Evolutionary conservation across 2,797 vertebrate species (phyloP), one percentile per base, ranked within the genome.

Genomic region (Apogon talboti): DNA sequence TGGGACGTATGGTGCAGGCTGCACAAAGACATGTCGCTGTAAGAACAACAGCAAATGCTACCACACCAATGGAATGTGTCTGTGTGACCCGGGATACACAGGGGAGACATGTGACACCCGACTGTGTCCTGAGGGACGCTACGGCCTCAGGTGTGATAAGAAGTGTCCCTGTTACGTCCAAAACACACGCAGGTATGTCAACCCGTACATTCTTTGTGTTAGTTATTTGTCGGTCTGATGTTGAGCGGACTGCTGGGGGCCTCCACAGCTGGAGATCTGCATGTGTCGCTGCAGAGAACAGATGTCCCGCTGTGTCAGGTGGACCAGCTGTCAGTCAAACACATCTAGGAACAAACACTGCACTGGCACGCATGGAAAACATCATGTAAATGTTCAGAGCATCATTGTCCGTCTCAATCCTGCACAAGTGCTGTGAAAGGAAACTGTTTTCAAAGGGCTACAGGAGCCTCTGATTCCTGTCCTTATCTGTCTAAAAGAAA

Each of bases 21-120:
- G 98, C 69, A 81, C 92, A 0, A 92, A 96, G 88, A 89, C 64
- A 4, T 99, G 98, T 73, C 91, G 66, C 45, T 99, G 98, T 65
- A 66, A 91, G 81, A 97, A 98, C 15, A 93, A 95, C 28, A 93
- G 93, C 14, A 94, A 95, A 63, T 99, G 98, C 54, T 95, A 95
- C 87, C 96, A 98, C 12, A 93, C 96, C 82, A 97, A 92, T 0
- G 98, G 97, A 0, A 81, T 92, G 0, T 99, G 98, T 71, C 75
- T 95, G 46, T 99, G 98, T 16, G 96, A 98, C 77, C 92, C 93
- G 0, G 97, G 98, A 7, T 98, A 94, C 86, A 94, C 92, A 0
- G 98, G 98, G 0, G 90, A 94, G 55, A 88, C 15, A 16, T 99
- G 98, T 2, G 95, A 96, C 63, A 90, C 91, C 0, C 93, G 96